Conservation (phyloP, 2,113 vertebrate species). For the Thamnophis sirtalis region DNA sequence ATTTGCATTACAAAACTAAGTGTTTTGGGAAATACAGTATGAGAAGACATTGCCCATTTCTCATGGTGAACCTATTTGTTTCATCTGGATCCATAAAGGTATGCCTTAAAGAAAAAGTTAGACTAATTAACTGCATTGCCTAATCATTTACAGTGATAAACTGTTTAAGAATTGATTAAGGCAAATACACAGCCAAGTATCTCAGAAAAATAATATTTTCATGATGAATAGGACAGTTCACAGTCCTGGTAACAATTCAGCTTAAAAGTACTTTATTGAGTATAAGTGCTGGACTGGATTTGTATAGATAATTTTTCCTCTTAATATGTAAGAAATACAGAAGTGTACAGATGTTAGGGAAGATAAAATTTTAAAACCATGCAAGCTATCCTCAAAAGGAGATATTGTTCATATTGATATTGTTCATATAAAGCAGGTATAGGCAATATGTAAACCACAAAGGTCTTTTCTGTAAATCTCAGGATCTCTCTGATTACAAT, state of each 20-base stretch:
- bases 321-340: constrained; percentile 29
- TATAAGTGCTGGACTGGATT: not conserved
- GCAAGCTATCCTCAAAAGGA: not conserved
- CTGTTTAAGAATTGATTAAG: constrained; percentile 37
- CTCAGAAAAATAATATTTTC: constrained; percentile 21
- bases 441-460: not conserved
- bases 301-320: not conserved
- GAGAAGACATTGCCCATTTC: constrained; percentile 58
- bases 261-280: constrained; percentile 23
- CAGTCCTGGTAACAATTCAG: constrained; percentile 12
- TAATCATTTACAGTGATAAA: constrained; percentile 56
- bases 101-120: constrained; percentile 51
- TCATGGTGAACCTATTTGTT: constrained; percentile 60
- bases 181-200: constrained; percentile 32
- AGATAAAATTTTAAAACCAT: constrained; percentile 3
- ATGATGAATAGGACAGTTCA: not conserved
- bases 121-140: constrained; percentile 50
- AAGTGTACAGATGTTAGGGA: not conserved
- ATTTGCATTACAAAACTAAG: constrained; percentile 59
- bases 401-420: not conserved
- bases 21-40: constrained; percentile 59
- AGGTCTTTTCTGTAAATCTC: not conserved
- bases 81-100: constrained; percentile 53
- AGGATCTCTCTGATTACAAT: not conserved
- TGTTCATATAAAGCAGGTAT: not conserved